Evolutionary conservation across 2,888 invertebrate genomes (phyloP).

Genomic region (Parthenolecanium corni): DNA sequence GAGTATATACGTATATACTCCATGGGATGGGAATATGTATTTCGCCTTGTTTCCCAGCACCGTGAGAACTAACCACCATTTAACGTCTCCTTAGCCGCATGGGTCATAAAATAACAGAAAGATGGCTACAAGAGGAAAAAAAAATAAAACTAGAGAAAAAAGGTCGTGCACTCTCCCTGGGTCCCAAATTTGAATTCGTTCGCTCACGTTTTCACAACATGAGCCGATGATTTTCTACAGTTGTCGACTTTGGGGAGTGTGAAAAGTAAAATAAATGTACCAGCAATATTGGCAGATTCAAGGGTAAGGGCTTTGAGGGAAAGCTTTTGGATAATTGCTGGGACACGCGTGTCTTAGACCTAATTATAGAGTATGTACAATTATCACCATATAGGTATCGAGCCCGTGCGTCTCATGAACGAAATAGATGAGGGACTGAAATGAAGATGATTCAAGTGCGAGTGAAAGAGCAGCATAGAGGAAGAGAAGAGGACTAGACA

Average conservation of each 20-base stretch:
- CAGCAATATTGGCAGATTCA: conserved; percentile 1
- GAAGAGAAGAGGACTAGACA: background rate
- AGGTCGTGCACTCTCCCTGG: conserved; percentile 5
- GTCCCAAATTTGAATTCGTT: conserved; percentile 9
- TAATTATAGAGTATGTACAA: conserved; percentile 10
- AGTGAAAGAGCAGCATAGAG: background rate
- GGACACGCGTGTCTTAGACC: conserved; percentile 1
- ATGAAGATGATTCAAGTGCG: background rate
- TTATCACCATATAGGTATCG: background rate
- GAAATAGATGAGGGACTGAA: too few relatives aligned
- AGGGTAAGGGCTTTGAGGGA: background rate
- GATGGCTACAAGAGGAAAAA: background rate
- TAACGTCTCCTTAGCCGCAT: conserved; percentile 5
- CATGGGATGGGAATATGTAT: conserved; percentile 6
- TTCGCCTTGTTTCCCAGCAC: conserved; percentile 6
- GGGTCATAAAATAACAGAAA: conserved; percentile 1
- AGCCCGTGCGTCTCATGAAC: background rate
- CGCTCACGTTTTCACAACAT: conserved; percentile 1
- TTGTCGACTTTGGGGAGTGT: too few relatives aligned
- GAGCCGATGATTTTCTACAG: too few relatives aligned
- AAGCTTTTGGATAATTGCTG: background rate
- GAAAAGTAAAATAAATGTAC: too few relatives aligned
- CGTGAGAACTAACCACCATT: conserved; percentile 8
- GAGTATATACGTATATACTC: background rate
- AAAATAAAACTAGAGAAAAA: background rate